Percentiles rank a stretch among this genome's conserved stretches.
These are phyloP conservation scores for Hippoglossus stenolepis DNA, from an alignment of 2,113 vertebrate species.

Conservation along the genomic window DNA sequence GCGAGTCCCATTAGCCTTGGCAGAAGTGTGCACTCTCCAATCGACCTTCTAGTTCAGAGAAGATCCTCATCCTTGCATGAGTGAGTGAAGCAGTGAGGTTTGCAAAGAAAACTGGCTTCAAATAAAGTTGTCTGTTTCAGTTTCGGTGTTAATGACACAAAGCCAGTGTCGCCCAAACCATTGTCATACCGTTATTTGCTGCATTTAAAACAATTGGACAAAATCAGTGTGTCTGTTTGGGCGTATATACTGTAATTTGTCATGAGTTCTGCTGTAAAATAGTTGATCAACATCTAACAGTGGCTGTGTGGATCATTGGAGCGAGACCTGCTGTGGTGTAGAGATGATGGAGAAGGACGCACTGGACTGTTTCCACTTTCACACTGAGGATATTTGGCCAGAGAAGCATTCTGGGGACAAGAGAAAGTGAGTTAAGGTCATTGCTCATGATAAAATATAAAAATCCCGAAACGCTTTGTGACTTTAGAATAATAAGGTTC, in stretches of 20 bases:
- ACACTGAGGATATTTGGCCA: conserved; percentile 48
- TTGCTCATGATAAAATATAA: conserved; percentile 2
- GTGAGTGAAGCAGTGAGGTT: neutral
- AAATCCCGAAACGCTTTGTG: neutral
- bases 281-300: conserved; percentile 6
- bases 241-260: neutral
- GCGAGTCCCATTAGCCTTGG: too few species aligned
- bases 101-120: neutral
- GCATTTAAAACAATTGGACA: neutral
- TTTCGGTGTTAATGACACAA: neutral
- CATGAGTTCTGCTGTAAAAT: conserved; percentile 3
- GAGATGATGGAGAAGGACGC: conserved; percentile 15
- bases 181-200: neutral
- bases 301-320: conserved; percentile 17
- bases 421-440: conserved; percentile 20
- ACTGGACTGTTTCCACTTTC: conserved; percentile 20
- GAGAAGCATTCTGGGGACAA: conserved; percentile 55
- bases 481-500: neutral
- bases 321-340: conserved; percentile 17
- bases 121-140: neutral
- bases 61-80: too few species aligned
- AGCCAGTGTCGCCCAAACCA: neutral
- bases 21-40: too few species aligned
- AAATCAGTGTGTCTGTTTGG: neutral
- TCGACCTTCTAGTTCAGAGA: too few species aligned